These are phyloP conservation scores for Cerceris rybyensis DNA, from an alignment of 2,888 invertebrate species.

Conservation along the genomic window DNA sequence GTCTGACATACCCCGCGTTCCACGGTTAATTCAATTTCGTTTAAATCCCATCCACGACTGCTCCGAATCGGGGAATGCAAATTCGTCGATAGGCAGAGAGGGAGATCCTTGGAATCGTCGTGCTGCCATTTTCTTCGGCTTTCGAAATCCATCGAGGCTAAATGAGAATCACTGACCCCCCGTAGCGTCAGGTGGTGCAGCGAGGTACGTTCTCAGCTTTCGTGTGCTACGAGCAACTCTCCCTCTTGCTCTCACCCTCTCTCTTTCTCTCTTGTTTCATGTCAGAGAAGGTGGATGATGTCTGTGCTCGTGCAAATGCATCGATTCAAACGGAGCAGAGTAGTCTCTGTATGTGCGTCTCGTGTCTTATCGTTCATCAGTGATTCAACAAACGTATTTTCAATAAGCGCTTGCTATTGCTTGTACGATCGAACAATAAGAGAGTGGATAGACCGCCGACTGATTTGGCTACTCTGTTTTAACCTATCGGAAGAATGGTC, in stretches of 20 bases:
- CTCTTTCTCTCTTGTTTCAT: too few species aligned
- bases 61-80: constrained; percentile 1
- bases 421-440: constrained; percentile 31
- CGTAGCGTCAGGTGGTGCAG: constrained; percentile 70
- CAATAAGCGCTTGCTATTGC: constrained; percentile 70
- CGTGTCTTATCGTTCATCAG: constrained; percentile 68
- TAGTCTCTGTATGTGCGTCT: constrained; percentile 63
- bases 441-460: neutral
- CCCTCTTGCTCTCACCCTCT: too few species aligned
- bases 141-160: neutral
- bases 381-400: constrained; percentile 72
- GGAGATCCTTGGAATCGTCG: neutral
- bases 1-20: constrained; percentile 28
- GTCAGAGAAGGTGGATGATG: constrained; percentile 19
- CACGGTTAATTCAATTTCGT: constrained; percentile 50
- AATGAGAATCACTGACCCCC: constrained; percentile 74
- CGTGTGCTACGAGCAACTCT: constrained; percentile 54
- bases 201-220: constrained; percentile 72
- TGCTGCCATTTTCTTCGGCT: neutral
- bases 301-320: constrained; percentile 55
- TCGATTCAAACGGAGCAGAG: constrained; percentile 51
- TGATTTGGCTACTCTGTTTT: neutral
- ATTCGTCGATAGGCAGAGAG: constrained; percentile 6
- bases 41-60: neutral
- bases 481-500: neutral